phyloP scores from a whole-genome alignment of 2,888 invertebrate species.

The Gortyna flavago region DNA sequence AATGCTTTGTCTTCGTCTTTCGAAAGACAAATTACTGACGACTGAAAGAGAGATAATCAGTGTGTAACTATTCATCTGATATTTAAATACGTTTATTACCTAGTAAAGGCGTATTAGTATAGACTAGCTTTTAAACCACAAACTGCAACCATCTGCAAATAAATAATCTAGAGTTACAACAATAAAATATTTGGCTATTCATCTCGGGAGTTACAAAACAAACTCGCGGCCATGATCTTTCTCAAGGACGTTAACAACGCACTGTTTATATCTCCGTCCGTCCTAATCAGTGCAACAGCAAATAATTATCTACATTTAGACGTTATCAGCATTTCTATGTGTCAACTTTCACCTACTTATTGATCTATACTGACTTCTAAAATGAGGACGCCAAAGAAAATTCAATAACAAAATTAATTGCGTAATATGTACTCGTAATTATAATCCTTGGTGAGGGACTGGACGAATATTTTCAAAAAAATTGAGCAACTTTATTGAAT shows the following conservation, averaged over 20 bases:
- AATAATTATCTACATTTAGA: background rate
- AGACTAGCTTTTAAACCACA: background rate
- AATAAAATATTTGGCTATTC: background rate
- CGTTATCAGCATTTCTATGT: slow-evolving; percentile 32
- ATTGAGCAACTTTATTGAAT: too few relatives aligned
- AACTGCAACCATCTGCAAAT: background rate
- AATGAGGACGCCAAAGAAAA: slow-evolving; percentile 11
- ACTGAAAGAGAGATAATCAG: too few relatives aligned
- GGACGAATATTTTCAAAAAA: too few relatives aligned
- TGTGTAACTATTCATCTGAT: too few relatives aligned
- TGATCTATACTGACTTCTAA: background rate
- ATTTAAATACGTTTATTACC: too few relatives aligned
- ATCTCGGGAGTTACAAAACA: background rate
- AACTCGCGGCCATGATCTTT: slow-evolving; percentile 8
- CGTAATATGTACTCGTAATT: background rate
- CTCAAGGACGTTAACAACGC: slow-evolving; percentile 27
- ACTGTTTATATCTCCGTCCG: slow-evolving; percentile 24
- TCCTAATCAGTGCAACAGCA: slow-evolving; percentile 21
- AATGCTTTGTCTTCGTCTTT: too few relatives aligned
- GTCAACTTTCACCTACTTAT: slow-evolving; percentile 43
- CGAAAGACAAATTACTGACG: too few relatives aligned
- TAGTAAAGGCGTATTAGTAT: too few relatives aligned
- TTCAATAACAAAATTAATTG: slow-evolving; percentile 12
- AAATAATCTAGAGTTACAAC: background rate
- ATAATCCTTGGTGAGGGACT: too few relatives aligned